phyloP scores from a whole-genome alignment of 2,888 invertebrate genomes.

The Pachymerium ferrugineum region DNA sequence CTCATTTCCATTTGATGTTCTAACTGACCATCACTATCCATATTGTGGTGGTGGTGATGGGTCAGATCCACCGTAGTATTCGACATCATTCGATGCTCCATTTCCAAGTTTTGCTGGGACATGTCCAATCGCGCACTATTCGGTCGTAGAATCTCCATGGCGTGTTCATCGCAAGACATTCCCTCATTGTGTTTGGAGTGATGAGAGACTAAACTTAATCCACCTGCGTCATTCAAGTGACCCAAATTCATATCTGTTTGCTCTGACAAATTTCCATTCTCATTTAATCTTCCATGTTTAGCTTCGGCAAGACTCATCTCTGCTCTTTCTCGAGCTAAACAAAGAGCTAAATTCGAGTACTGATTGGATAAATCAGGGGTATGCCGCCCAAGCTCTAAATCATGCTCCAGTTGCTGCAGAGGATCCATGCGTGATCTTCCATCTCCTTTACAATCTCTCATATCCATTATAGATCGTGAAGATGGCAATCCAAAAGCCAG shows the following conservation, averaged over 20 bases:
- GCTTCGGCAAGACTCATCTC: not conserved
- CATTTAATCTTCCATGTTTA: not conserved
- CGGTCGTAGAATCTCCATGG: not conserved
- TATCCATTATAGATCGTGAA: not conserved
- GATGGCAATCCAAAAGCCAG: slow-evolving; percentile 7
- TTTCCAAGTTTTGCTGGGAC: not conserved
- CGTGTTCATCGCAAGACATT: not conserved
- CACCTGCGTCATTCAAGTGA: not conserved
- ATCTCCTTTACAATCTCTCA: not conserved
- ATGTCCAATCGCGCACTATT: not conserved
- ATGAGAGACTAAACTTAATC: too few species aligned
- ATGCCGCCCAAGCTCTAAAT: not conserved
- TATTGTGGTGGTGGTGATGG: slow-evolving; percentile 10
- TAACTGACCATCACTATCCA: not conserved
- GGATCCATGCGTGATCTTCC: not conserved
- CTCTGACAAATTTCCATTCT: not conserved
- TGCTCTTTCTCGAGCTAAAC: slow-evolving; percentile 23
- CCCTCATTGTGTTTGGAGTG: not conserved
- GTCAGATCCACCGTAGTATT: not conserved
- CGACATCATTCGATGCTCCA: not conserved
- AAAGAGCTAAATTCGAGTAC: slow-evolving; percentile 28
- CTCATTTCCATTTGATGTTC: slow-evolving; percentile 14
- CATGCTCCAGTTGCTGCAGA: slow-evolving; percentile 21
- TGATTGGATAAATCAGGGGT: not conserved
- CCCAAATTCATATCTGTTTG: not conserved